Evolutionary conservation across 2,888 invertebrate species (phyloP).

Genomic region (Luperina testacea): DNA sequence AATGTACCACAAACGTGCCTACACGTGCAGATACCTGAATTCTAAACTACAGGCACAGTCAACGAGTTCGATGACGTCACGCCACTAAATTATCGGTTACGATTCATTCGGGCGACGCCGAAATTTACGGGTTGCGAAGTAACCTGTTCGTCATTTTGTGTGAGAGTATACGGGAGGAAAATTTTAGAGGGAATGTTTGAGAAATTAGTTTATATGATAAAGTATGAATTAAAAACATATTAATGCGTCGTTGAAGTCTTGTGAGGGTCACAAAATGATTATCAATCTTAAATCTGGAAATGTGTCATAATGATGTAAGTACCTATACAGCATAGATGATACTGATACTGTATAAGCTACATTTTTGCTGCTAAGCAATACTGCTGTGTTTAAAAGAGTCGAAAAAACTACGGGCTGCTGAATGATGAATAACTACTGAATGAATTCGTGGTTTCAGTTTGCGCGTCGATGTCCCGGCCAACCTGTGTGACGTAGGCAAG

Average conservation of each 20-base stretch:
- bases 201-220: background rate
- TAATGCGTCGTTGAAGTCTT: background rate
- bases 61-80: constrained; percentile 37
- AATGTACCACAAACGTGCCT: background rate
- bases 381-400: too few species aligned
- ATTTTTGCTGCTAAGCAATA: too few species aligned
- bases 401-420: too few species aligned
- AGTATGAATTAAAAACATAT: background rate
- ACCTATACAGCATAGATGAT: too few species aligned
- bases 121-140: constrained; percentile 82
- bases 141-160: constrained; percentile 78
- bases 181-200: constrained; percentile 6
- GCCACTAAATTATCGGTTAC: constrained; percentile 81
- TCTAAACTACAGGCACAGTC: constrained; percentile 12
- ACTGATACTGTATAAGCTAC: too few species aligned
- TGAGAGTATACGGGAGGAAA: constrained; percentile 61
- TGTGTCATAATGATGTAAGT: too few species aligned
- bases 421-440: too few species aligned
- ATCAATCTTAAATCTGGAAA: too few species aligned
- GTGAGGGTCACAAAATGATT: background rate
- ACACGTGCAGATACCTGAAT: background rate
- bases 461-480: too few species aligned
- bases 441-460: too few species aligned
- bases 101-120: constrained; percentile 80
- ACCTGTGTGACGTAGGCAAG: too few species aligned